A percentile compares a stretch with the other conserved stretches of the same genome.
Conservation (phyloP, 2,113 vertebrate genomes). For the Pholis gunnellus region DNA sequence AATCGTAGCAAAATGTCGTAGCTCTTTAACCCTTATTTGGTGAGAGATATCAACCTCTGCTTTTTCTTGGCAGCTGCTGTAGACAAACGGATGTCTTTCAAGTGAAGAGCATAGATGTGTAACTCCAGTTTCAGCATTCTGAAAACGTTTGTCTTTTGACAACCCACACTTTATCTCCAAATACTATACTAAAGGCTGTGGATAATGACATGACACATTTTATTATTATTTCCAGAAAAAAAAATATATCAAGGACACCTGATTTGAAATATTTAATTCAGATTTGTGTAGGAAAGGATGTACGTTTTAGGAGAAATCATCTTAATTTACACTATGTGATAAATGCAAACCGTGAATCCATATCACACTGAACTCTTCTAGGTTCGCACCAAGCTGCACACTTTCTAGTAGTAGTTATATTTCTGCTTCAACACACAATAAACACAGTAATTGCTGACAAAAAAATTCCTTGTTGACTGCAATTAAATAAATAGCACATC, state of each 20-base stretch:
- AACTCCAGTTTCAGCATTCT: not conserved
- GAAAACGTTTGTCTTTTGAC: not conserved
- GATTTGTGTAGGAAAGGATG: not conserved
- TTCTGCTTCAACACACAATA: not conserved
- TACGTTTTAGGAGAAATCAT: not conserved
- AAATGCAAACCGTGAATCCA: not conserved
- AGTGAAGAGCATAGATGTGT: conserved; percentile 3
- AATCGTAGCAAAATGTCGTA: not conserved
- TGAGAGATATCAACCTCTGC: conserved; percentile 5
- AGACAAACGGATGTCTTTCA: conserved; percentile 18
- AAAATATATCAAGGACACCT: not conserved
- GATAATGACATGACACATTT: not conserved
- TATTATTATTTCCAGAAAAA: not conserved
- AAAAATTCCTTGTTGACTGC: not conserved
- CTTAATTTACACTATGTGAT: not conserved
- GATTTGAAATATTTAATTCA: not conserved
- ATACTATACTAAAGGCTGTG: not conserved
- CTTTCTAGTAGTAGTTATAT: not conserved
- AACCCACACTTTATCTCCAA: not conserved
- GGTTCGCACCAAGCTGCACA: not conserved
- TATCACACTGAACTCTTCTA: not conserved
- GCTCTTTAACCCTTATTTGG: conserved; percentile 31
- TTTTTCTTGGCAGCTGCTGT: conserved; percentile 9
- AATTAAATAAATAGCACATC: not conserved
- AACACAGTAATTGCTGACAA: conserved; percentile 11